A percentile compares a stretch with the other conserved stretches of the same genome.
Conservation (phyloP, 2,113 vertebrate genomes). For the Rynchops niger region DNA sequence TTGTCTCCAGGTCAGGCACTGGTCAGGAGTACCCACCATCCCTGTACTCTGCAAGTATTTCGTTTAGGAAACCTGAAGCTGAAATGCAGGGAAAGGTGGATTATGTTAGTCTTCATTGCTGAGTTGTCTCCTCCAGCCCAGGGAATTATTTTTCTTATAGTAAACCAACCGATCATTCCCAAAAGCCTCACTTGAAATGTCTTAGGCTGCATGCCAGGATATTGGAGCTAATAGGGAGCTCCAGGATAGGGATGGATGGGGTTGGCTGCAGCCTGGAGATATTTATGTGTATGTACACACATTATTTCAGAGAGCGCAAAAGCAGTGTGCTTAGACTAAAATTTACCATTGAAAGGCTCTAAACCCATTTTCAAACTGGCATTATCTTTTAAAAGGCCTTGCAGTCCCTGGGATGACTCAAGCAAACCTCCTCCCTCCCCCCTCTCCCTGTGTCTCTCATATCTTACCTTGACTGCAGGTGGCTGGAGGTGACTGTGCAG, state of each 20-base stretch:
- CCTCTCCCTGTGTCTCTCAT: neutral
- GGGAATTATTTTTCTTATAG: neutral
- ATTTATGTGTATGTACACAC: neutral
- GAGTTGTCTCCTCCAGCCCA: neutral
- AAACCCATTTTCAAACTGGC: neutral
- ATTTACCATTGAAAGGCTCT: neutral
- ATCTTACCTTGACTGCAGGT: slow-evolving; percentile 14
- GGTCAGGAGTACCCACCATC: neutral
- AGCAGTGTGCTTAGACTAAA: neutral
- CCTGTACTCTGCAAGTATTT: neutral
- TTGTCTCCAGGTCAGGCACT: neutral
- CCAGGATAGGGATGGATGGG: neutral
- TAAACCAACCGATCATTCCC: neutral
- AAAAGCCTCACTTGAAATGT: neutral
- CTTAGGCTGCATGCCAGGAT: neutral
- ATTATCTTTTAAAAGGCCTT: neutral
- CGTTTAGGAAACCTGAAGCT: neutral
- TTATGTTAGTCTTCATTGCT: neutral
- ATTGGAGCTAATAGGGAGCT: neutral
- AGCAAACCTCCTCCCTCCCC: neutral
- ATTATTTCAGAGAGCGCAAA: neutral
- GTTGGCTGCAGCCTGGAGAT: neutral
- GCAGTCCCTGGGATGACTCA: neutral
- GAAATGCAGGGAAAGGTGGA: neutral
- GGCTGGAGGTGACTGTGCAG: neutral